phyloP scores from a whole-genome alignment of 2,888 invertebrate species.

The Cryptosula pallasiana region DNA sequence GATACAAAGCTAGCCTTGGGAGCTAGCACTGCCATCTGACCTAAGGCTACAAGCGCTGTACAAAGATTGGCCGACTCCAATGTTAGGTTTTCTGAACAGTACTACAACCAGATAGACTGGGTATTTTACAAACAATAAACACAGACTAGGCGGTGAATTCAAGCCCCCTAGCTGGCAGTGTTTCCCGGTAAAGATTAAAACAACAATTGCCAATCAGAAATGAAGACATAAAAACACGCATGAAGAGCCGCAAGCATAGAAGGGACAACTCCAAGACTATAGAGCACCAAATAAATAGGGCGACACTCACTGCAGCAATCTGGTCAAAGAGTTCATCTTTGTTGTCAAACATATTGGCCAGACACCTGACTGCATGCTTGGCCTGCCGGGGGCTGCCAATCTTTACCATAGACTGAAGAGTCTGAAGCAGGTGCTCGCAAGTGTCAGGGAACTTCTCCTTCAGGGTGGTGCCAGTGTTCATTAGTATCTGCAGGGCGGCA shows the following conservation, averaged over 20 bases:
- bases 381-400: slow-evolving; percentile 90
- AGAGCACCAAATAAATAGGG: too few relatives aligned
- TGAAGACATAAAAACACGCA: too few relatives aligned
- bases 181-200: too few relatives aligned
- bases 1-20: slow-evolving; percentile 77
- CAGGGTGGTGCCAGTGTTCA: slow-evolving; percentile 49
- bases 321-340: slow-evolving; percentile 38
- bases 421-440: slow-evolving; percentile 66
- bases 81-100: slow-evolving; percentile 57
- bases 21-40: slow-evolving; percentile 87
- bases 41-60: slow-evolving; percentile 87
- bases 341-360: slow-evolving; percentile 58
- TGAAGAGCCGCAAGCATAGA: too few relatives aligned
- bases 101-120: too few relatives aligned
- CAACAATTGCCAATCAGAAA: too few relatives aligned
- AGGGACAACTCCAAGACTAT: too few relatives aligned
- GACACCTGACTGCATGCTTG: slow-evolving; percentile 89
- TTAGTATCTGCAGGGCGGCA: slow-evolving; percentile 50
- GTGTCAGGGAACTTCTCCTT: slow-evolving; percentile 48
- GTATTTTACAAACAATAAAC: too few relatives aligned
- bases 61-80: slow-evolving; percentile 67
- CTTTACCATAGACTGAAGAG: slow-evolving; percentile 81
- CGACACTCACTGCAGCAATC: slow-evolving; percentile 63
- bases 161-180: too few relatives aligned
- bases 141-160: too few relatives aligned